Conservation (phyloP, 2,888 invertebrate species). For the Kuschelorhynchus macadamiae region DNA sequence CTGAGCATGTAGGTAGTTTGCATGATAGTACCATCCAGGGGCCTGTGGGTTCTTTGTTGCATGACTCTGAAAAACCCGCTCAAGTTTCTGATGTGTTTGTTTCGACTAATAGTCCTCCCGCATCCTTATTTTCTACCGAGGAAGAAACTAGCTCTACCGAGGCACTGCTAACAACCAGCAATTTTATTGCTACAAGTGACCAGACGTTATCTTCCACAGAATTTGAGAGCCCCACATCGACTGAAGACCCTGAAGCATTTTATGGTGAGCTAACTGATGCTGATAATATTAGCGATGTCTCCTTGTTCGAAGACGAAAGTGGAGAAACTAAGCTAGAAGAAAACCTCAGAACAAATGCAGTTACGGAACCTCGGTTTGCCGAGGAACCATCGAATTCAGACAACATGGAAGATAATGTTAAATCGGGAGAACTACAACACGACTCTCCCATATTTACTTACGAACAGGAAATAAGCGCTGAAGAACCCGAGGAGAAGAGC, state of each 20-base stretch:
- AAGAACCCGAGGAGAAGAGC: constrained; percentile 52
- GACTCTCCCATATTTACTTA: constrained; percentile 64
- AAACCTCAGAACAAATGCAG: no score
- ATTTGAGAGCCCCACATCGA: constrained; percentile 10
- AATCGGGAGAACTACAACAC: constrained; percentile 66
- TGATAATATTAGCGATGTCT: constrained; percentile 3
- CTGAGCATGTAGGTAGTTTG: constrained; percentile 55
- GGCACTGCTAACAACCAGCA: neutral
- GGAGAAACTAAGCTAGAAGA: no score
- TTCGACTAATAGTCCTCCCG: constrained; percentile 39
- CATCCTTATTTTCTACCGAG: neutral
- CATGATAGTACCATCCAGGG: constrained; percentile 57
- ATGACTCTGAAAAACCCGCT: constrained; percentile 30
- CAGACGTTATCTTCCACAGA: neutral
- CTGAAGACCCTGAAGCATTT: neutral
- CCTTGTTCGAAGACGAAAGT: constrained; percentile 40
- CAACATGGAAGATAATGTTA: constrained; percentile 52
- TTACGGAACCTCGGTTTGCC: no score
- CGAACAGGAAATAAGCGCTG: constrained; percentile 37
- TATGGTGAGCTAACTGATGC: constrained; percentile 25
- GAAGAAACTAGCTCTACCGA: neutral
- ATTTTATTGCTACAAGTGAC: neutral
- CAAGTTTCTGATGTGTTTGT: constrained; percentile 29
- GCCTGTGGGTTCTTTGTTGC: constrained; percentile 58
- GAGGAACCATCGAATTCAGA: no score